These are phyloP conservation scores for Lottia gigantea DNA, from an alignment of 2,888 invertebrate genomes.

Conservation along the genomic window DNA sequence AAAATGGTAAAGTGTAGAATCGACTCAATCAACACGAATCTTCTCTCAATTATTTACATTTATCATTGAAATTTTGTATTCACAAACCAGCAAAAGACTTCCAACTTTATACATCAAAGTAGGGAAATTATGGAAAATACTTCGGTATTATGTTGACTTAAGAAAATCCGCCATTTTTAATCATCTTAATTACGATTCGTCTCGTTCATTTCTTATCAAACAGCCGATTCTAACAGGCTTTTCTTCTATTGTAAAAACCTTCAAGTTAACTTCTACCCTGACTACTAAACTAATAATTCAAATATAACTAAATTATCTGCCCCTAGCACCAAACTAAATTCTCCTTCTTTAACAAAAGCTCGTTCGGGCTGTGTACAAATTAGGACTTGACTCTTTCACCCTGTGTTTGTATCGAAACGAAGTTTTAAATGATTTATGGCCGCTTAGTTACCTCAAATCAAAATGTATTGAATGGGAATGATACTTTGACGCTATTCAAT, in stretches of 20 bases:
- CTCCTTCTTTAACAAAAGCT: background rate
- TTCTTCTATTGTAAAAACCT: background rate
- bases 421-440: background rate
- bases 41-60: constrained; percentile 1
- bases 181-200: constrained; percentile 4
- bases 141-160: background rate
- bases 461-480: no score
- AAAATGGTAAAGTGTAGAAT: background rate
- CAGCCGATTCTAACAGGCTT: background rate
- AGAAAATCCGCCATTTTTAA: constrained; percentile 2
- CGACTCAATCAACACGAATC: background rate
- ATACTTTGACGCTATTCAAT: no score
- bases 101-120: background rate
- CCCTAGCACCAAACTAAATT: background rate
- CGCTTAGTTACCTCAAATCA: background rate
- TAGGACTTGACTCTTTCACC: background rate
- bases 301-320: background rate
- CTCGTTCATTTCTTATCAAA: constrained; percentile 5
- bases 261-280: background rate
- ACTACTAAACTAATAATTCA: constrained; percentile 3
- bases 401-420: constrained; percentile 1
- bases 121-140: background rate
- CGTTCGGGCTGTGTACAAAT: background rate
- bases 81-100: background rate
- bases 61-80: constrained; percentile 5